Evolutionary conservation across 2,888 invertebrate species (phyloP).

Genomic region (Troides helena): DNA sequence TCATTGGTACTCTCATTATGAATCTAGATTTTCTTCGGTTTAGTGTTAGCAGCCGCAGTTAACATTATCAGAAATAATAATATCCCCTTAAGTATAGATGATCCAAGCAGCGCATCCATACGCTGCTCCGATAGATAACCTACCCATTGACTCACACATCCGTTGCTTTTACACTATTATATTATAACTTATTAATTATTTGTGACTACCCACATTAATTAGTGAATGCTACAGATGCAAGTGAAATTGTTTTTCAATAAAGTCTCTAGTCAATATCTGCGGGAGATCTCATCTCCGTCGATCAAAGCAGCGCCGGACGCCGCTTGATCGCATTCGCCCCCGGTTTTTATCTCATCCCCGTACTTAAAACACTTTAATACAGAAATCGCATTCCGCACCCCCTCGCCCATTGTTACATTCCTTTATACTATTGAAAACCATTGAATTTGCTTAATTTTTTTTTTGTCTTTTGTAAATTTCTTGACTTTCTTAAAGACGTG

Average conservation of each 20-base stretch:
- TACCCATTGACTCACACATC: too few relatives aligned
- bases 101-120: too few relatives aligned
- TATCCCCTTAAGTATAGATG: too few relatives aligned
- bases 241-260: not conserved
- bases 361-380: not conserved
- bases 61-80: too few relatives aligned
- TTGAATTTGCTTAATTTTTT: not conserved
- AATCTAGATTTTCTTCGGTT: too few relatives aligned
- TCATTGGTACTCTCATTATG: too few relatives aligned
- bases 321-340: not conserved
- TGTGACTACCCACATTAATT: too few relatives aligned
- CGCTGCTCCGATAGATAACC: too few relatives aligned
- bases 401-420: not conserved
- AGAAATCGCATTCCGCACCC: not conserved
- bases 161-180: too few relatives aligned
- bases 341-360: not conserved
- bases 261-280: not conserved
- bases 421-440: not conserved
- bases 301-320: not conserved
- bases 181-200: too few relatives aligned
- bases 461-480: not conserved
- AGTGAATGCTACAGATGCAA: too few relatives aligned
- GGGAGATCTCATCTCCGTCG: not conserved
- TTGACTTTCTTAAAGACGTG: not conserved
- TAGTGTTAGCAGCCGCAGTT: too few relatives aligned